A percentile compares a stretch with the other conserved stretches of the same genome.
These are phyloP conservation scores for Eubasilissa splendida DNA, from an alignment of 2,888 invertebrate genomes.

Conservation along the genomic window DNA sequence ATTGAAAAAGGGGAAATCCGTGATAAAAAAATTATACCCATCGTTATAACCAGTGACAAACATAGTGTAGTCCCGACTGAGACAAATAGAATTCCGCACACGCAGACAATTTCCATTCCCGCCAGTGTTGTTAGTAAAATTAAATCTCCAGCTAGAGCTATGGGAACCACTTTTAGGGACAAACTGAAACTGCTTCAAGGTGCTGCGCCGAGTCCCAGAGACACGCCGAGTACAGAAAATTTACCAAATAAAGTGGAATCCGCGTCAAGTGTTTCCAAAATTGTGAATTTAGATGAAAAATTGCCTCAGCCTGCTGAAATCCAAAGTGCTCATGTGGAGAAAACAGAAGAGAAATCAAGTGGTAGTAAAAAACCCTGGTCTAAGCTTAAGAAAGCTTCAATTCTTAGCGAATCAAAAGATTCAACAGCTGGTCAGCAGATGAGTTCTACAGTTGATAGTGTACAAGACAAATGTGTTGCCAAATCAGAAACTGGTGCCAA, in stretches of 20 bases:
- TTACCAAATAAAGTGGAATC: slow-evolving; percentile 63
- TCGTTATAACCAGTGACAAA: slow-evolving; percentile 63
- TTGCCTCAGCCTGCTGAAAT: slow-evolving; percentile 62
- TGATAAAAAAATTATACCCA: slow-evolving; percentile 43
- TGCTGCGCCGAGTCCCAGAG: slow-evolving; percentile 62
- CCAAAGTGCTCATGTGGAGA: slow-evolving; percentile 50
- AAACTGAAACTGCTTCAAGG: slow-evolving; percentile 70
- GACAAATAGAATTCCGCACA: slow-evolving; percentile 64
- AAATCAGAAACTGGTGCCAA: slow-evolving; percentile 54
- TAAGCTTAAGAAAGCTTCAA: slow-evolving; percentile 83
- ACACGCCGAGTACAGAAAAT: slow-evolving; percentile 60
- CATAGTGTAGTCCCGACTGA: slow-evolving; percentile 61
- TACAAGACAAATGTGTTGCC: slow-evolving; percentile 51
- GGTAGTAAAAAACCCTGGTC: slow-evolving; percentile 81
- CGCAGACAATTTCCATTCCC: slow-evolving; percentile 68
- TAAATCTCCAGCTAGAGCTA: slow-evolving; percentile 71
- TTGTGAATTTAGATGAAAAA: slow-evolving; percentile 63
- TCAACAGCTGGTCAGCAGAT: slow-evolving; percentile 43
- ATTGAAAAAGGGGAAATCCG: slow-evolving; percentile 63
- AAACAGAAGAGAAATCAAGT: slow-evolving; percentile 63
- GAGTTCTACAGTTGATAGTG: slow-evolving; percentile 44
- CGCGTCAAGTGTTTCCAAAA: slow-evolving; percentile 60
- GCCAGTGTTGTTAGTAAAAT: slow-evolving; percentile 72
- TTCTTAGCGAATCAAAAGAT: slow-evolving; percentile 67
- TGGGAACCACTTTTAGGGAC: slow-evolving; percentile 70